A percentile compares a stretch with the other conserved stretches of the same genome.
phyloP scores from a whole-genome alignment of 2,797 vertebrate species.

The Danio choprae region DNA sequence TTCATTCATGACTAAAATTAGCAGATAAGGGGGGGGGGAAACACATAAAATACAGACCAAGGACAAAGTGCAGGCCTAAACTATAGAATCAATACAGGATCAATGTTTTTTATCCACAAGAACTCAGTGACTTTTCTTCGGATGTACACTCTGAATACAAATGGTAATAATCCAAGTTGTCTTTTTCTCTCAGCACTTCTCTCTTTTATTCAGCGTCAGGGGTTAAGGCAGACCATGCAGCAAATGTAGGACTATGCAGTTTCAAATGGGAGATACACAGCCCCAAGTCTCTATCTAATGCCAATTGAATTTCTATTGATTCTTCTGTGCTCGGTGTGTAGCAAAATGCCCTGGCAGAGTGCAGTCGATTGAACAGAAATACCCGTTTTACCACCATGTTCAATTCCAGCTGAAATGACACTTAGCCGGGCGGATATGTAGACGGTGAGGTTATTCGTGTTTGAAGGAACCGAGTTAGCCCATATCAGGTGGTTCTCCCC shows the following conservation, averaged over 20 bases:
- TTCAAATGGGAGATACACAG: conserved; percentile 47
- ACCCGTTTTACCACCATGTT: conserved; percentile 50
- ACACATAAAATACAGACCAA: neutral
- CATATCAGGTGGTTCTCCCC: neutral
- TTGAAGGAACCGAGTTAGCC: conserved; percentile 35
- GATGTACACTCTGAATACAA: conserved; percentile 11
- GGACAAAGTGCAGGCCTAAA: neutral
- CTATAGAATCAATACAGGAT: neutral
- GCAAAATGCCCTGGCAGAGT: conserved; percentile 30
- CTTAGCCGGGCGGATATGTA: conserved; percentile 32
- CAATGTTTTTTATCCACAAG: neutral
- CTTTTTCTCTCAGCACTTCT: conserved; percentile 28
- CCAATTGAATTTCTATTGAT: conserved; percentile 64
- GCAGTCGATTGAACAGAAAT: conserved; percentile 51
- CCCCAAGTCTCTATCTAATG: conserved; percentile 51
- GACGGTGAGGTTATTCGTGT: conserved; percentile 32
- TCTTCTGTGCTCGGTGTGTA: conserved; percentile 38
- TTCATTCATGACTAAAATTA: neutral
- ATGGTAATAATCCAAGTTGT: neutral
- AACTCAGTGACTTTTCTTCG: neutral
- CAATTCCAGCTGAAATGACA: conserved; percentile 46
- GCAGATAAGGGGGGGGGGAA: neutral
- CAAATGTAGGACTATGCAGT: conserved; percentile 41
- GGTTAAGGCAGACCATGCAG: conserved; percentile 32
- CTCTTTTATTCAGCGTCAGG: conserved; percentile 1